A percentile compares a stretch with the other conserved stretches of the same genome.
Conservation (phyloP, 2,113 vertebrate genomes). For the Barnardius zonarius region DNA sequence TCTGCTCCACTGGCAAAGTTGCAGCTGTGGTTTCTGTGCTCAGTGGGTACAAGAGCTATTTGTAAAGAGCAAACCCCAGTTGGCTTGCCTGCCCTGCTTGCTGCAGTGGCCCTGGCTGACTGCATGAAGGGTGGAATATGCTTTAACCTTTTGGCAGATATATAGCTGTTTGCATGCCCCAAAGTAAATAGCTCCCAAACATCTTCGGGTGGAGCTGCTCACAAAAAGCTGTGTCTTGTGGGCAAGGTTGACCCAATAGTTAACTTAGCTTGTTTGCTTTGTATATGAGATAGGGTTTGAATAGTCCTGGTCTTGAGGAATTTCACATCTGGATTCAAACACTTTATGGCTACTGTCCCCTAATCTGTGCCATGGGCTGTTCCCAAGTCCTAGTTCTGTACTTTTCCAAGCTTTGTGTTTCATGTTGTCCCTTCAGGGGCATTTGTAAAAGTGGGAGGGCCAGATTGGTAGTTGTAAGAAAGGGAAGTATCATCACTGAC, state of each 20-base stretch:
- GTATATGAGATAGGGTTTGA: constrained; percentile 16
- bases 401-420: constrained; percentile 65
- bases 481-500: constrained; percentile 40
- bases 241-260: constrained; percentile 27
- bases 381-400: constrained; percentile 49
- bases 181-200: constrained; percentile 6
- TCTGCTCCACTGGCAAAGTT: background rate
- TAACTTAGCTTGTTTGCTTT: constrained; percentile 45
- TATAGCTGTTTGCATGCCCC: background rate
- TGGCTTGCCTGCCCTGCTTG: background rate
- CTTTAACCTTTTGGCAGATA: background rate
- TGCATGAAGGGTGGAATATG: background rate
- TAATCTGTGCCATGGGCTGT: constrained; percentile 54
- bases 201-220: background rate
- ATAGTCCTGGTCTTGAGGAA: constrained; percentile 26
- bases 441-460: constrained; percentile 47
- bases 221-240: background rate
- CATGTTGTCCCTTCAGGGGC: constrained; percentile 36
- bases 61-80: background rate
- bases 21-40: constrained; percentile 11
- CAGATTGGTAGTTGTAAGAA: constrained; percentile 50
- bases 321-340: constrained; percentile 63
- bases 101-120: background rate
- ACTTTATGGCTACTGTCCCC: constrained; percentile 63
- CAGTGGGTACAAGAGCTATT: background rate